phyloP scores from a whole-genome alignment of 2,888 invertebrate species.

The Drosophila silvestris region DNA sequence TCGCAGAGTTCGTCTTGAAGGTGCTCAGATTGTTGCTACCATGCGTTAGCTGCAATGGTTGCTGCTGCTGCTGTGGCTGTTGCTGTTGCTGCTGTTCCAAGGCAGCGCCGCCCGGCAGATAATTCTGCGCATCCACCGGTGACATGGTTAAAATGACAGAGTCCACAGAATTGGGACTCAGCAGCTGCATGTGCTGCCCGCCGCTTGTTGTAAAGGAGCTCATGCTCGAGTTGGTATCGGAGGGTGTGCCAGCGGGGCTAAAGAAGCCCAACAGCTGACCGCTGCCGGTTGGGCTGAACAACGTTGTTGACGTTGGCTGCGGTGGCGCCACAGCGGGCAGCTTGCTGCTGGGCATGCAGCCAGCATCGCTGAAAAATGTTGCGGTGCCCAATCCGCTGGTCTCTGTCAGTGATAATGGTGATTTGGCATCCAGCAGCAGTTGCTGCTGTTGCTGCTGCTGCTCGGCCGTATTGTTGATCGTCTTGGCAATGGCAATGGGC shows the following conservation, averaged over 20 bases:
- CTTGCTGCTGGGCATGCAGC: constrained; percentile 23
- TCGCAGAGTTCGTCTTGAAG: constrained; percentile 86
- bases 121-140: constrained; percentile 86
- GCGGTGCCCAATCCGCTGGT: constrained; percentile 85
- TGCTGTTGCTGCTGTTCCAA: constrained; percentile 3
- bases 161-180: constrained; percentile 87
- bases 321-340: constrained; percentile 40
- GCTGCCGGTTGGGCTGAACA: constrained; percentile 83
- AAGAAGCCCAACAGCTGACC: constrained; percentile 78
- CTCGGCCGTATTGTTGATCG: constrained; percentile 8
- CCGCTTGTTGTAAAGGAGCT: constrained; percentile 90
- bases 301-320: constrained; percentile 30
- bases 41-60: constrained; percentile 4
- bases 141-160: constrained; percentile 92
- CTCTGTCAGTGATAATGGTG: constrained; percentile 85
- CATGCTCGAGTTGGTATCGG: constrained; percentile 90
- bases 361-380: constrained; percentile 82
- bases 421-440: constrained; percentile 82
- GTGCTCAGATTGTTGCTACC: constrained; percentile 87
- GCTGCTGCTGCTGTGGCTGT: neutral
- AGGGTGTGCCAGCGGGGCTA: constrained; percentile 86
- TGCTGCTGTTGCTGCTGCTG: constrained; percentile 54
- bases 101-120: constrained; percentile 38
- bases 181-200: constrained; percentile 83
- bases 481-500: constrained; percentile 27